These are phyloP conservation scores for Choristoneura fumiferana DNA, from an alignment of 1,140 invertebrate species.

Conservation along the genomic window DNA sequence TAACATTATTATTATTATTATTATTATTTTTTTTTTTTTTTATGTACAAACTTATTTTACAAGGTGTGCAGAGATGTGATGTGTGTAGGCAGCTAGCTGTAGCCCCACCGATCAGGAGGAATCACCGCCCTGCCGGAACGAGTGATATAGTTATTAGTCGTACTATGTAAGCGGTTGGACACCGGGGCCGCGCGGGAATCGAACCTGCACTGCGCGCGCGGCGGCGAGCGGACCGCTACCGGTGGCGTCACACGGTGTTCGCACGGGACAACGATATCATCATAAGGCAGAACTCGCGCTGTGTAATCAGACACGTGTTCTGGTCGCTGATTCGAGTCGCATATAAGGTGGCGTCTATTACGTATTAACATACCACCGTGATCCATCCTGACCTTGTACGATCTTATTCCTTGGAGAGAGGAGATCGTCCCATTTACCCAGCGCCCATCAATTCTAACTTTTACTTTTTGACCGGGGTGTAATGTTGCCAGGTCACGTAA, in stretches of 20 bases:
- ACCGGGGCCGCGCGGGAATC: neutral
- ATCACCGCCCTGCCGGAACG: slow-evolving; percentile 20
- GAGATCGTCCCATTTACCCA: slow-evolving; percentile 1
- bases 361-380: slow-evolving; percentile 1
- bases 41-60: too few species aligned
- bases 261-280: slow-evolving; percentile 2
- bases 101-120: slow-evolving; percentile 9
- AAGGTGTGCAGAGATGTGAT: too few species aligned
- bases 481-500: too few species aligned
- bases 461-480: too few species aligned
- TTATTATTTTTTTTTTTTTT: too few species aligned
- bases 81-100: too few species aligned
- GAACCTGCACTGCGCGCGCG: neutral
- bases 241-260: neutral
- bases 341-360: slow-evolving; percentile 18
- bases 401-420: neutral
- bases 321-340: neutral
- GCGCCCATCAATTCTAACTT: too few species aligned
- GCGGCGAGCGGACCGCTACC: neutral
- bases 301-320: neutral
- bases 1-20: too few species aligned
- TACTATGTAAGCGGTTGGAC: neutral
- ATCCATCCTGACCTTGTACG: neutral
- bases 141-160: slow-evolving; percentile 8
- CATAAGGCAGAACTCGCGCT: neutral